These are phyloP conservation scores for Mayetiola destructor DNA, from an alignment of 2,888 invertebrate species.

Conservation along the genomic window DNA sequence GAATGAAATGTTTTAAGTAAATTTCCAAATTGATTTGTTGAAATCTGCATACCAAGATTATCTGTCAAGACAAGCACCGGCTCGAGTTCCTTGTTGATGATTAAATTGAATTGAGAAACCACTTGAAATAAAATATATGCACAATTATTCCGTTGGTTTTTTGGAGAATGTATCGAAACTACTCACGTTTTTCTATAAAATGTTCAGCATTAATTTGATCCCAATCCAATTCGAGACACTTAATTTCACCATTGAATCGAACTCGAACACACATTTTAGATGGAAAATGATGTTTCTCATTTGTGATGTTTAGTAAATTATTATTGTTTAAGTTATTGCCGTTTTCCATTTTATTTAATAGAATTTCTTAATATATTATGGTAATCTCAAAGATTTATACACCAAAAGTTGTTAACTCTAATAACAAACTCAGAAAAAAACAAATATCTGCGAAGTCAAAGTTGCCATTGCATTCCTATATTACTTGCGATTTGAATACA, in stretches of 20 bases:
- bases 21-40: neutral
- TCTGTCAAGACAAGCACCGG: slow-evolving; percentile 1
- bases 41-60: neutral
- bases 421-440: no score
- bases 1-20: neutral
- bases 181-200: neutral
- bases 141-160: neutral
- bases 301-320: no score
- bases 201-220: neutral
- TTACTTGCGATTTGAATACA: no score
- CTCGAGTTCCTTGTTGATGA: neutral
- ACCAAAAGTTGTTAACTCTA: no score
- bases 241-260: neutral
- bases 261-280: neutral
- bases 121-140: neutral
- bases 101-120: neutral
- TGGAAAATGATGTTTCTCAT: no score
- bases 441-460: no score
- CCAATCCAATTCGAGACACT: neutral
- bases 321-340: no score
- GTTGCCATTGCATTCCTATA: no score
- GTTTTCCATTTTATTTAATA: no score
- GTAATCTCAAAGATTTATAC: no score
- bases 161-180: neutral
- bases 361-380: no score